These are phyloP conservation scores for Plecturocebus donacophilus DNA, from an alignment of 2,113 vertebrate species.

Conservation along the genomic window DNA sequence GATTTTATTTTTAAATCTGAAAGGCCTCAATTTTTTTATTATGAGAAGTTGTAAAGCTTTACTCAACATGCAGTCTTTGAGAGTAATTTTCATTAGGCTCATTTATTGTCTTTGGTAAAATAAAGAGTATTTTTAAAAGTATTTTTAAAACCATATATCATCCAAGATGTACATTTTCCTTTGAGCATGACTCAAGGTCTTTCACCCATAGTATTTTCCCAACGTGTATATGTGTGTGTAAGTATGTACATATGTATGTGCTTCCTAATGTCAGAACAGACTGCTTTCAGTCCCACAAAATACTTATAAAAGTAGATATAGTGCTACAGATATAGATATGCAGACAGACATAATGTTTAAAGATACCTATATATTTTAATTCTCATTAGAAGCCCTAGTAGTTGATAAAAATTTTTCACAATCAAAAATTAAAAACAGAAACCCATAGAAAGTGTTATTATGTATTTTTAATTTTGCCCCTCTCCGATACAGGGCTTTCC, in stretches of 20 bases:
- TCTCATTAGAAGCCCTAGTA: constrained; percentile 77
- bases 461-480: not conserved
- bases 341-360: constrained; percentile 76
- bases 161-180: constrained; percentile 76
- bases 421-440: not conserved
- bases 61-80: constrained; percentile 80
- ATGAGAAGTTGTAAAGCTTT: constrained; percentile 78
- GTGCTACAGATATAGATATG: constrained; percentile 11
- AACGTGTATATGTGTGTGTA: not conserved
- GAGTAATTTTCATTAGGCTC: constrained; percentile 82
- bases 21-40: constrained; percentile 79
- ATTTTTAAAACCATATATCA: constrained; percentile 80
- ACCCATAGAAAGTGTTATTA: constrained; percentile 65
- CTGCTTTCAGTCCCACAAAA: not conserved
- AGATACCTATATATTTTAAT: constrained; percentile 79
- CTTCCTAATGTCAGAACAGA: constrained; percentile 76
- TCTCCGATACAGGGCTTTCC: not conserved
- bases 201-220: constrained; percentile 75
- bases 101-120: constrained; percentile 78
- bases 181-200: constrained; percentile 80
- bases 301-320: not conserved
- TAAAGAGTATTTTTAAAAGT: constrained; percentile 67
- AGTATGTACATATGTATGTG: constrained; percentile 74
- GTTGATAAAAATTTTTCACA: constrained; percentile 60
- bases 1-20: constrained; percentile 76